Base-by-base conservation (phyloP, 2,888 invertebrate species). In the Physocephala rufipes region DNA sequence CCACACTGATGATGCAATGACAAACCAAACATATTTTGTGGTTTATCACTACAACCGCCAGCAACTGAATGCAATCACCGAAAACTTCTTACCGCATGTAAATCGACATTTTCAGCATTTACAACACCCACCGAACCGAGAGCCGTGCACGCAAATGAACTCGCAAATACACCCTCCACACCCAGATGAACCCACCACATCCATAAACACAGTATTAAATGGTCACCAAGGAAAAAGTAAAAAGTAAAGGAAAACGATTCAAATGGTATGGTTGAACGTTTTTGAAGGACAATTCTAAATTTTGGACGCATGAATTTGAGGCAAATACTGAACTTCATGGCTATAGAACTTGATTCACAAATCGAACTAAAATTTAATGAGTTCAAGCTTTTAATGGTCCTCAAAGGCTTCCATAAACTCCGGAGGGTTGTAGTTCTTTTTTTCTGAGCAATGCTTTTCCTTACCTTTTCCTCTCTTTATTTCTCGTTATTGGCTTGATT, bases 21-120 rank as follows among this genome's bases (percentile, higher is more conserved):
- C 80, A 79, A 79, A 78, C 77, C 80, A 80, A 82, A 82, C 81
- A 83, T 82, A 80, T 81, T 82, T 82, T 79, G 82, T 84, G 83
- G 83, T 81, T 82, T 36, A 80, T 80, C 79, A 76, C 79, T 76
- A 80, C 77, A 76, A 73, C 70, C 76, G 73, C 72, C 68, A 62
- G 30, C 68, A 51, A 67, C 59, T 47, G 30, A 59, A 9, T 47
- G 67, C 62, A 68, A 51, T 62, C 68, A 68, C 68, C 68, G 53
- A 68, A 51, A 36, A 47, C 61, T 62, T 45, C 51, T 28, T 62
- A 61, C 68, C 12, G 30, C 61, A 68, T 68, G 61, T 62, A 68
- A 51, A 62, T 68, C 28, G 61, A 62, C 62, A 58, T 24, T 58
- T 24, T 58, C 58, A 28, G 26, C 58, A 58, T 4, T 24, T 21